These are phyloP conservation scores for Drosophila nasuta DNA, from an alignment of 1,140 invertebrate genomes.

Conservation along the genomic window DNA sequence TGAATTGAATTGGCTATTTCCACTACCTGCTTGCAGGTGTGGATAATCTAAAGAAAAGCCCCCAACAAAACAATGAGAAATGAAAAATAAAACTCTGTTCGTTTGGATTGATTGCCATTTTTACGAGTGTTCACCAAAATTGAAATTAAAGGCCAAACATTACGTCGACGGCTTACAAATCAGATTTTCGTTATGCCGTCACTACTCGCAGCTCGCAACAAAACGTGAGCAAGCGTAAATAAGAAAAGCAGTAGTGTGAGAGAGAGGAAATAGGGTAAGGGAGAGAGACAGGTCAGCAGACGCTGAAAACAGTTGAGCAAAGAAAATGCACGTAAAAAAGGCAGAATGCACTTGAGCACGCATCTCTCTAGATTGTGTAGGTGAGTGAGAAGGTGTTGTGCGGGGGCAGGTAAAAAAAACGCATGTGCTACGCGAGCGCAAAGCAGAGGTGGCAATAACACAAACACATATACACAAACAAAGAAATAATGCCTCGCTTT, in stretches of 20 bases:
- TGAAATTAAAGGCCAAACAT: slow-evolving; percentile 49
- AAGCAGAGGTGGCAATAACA: slow-evolving; percentile 58
- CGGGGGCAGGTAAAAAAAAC: slow-evolving; percentile 36
- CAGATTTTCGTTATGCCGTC: slow-evolving; percentile 35
- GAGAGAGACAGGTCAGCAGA: slow-evolving; percentile 55
- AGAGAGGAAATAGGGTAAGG: background rate
- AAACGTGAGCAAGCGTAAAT: slow-evolving; percentile 30
- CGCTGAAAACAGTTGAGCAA: slow-evolving; percentile 50
- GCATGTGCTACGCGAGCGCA: slow-evolving; percentile 40
- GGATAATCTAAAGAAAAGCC: slow-evolving; percentile 11
- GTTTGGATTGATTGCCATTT: slow-evolving; percentile 45
- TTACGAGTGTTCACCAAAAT: slow-evolving; percentile 22
- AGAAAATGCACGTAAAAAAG: slow-evolving; percentile 52
- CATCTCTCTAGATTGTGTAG: slow-evolving; percentile 37
- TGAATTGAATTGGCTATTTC: slow-evolving; percentile 2
- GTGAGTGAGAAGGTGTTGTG: slow-evolving; percentile 9
- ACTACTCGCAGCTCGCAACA: slow-evolving; percentile 21
- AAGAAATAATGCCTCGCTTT: slow-evolving; percentile 29
- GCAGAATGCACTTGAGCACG: slow-evolving; percentile 61
- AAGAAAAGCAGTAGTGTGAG: slow-evolving; percentile 2
- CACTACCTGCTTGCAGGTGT: slow-evolving; percentile 27
- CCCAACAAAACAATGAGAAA: slow-evolving; percentile 22
- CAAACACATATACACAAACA: slow-evolving; percentile 41
- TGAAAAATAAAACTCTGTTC: slow-evolving; percentile 21
- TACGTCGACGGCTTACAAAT: slow-evolving; percentile 41